Conservation (phyloP, 2,113 vertebrate species). For the Cathartes aura region DNA sequence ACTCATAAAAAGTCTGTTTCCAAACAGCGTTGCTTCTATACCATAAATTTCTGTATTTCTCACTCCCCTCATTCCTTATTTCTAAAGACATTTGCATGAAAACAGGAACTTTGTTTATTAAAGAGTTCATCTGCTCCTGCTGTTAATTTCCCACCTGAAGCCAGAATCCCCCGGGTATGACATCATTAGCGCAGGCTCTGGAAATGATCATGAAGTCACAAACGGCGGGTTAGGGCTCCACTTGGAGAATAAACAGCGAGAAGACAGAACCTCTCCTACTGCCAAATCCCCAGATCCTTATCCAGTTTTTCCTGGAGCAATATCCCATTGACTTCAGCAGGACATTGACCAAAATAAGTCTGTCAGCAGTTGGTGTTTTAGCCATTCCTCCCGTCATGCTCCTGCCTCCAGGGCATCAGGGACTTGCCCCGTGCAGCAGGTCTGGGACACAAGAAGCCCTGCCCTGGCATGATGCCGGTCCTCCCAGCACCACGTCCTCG, state of each 20-base stretch:
- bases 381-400: not conserved
- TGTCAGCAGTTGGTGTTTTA: not conserved
- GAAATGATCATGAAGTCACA: conserved; percentile 57
- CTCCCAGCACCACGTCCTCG: not conserved
- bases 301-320: conserved; percentile 50
- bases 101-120: conserved; percentile 52
- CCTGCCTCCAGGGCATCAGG: not conserved
- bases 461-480: not conserved
- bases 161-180: not conserved
- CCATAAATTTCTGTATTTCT: conserved; percentile 58
- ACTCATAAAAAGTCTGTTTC: conserved; percentile 72
- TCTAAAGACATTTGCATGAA: conserved; percentile 65
- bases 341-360: not conserved
- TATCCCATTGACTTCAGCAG: conserved; percentile 9
- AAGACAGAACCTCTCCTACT: conserved; percentile 17
- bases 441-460: not conserved
- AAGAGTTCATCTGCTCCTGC: conserved; percentile 58
- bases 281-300: conserved; percentile 43
- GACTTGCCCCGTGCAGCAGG: not conserved
- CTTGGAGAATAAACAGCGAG: not conserved
- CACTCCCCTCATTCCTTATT: conserved; percentile 9
- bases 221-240: conserved; percentile 9
- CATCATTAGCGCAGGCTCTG: conserved; percentile 8
- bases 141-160: conserved; percentile 51
- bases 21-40: conserved; percentile 56